phyloP scores from a whole-genome alignment of 2,797 vertebrate species.

The Syngnathus rostellatus region DNA sequence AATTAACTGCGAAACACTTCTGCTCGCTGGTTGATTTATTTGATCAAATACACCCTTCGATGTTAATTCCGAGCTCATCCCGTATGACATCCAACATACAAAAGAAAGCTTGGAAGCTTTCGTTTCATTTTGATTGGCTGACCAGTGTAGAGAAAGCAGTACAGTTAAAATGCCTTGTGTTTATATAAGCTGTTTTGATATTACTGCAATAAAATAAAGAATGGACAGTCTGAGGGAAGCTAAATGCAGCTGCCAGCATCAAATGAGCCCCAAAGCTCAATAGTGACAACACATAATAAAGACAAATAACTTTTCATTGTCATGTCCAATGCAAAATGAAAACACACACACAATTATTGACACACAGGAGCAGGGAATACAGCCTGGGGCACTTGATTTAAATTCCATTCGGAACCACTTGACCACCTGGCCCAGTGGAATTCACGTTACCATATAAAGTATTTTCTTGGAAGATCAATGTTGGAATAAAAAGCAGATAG shows the following conservation, averaged over 20 bases:
- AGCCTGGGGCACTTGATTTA: neutral
- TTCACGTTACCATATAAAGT: neutral
- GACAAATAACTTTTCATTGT: neutral
- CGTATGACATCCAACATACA: neutral
- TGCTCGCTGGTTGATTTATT: neutral
- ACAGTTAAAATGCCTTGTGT: too few relatives aligned
- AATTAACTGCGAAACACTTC: neutral
- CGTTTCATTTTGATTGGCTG: neutral
- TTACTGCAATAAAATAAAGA: too few relatives aligned
- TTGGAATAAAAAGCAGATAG: neutral
- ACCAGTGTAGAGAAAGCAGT: neutral
- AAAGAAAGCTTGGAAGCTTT: neutral
- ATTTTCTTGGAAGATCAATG: neutral
- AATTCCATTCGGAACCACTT: neutral
- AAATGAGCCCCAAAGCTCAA: neutral
- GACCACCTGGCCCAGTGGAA: neutral
- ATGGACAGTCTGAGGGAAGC: neutral
- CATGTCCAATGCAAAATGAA: neutral
- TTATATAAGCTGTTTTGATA: too few relatives aligned
- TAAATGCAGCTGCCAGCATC: neutral
- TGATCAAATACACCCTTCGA: neutral
- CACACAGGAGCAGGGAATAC: neutral
- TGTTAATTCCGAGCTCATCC: neutral
- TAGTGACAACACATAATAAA: neutral
- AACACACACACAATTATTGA: neutral